Percentiles rank a stretch among this genome's conserved stretches.
Evolutionary conservation across 2,113 vertebrate species (phyloP).

Genomic region (Prinia subflava): DNA sequence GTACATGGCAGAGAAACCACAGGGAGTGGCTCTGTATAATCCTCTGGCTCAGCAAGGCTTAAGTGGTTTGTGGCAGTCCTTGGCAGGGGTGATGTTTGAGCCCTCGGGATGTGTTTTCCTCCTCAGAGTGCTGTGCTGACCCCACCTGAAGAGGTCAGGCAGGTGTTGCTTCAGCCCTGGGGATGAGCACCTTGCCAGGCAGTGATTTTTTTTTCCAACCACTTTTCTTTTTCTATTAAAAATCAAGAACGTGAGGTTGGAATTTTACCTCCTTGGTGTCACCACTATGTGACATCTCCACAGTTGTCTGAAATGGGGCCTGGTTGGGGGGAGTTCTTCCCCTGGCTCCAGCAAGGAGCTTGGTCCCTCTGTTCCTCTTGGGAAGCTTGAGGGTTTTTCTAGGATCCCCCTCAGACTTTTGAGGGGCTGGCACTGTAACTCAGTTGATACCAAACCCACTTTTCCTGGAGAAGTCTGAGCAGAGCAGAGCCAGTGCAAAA

Average conservation of each 20-base stretch:
- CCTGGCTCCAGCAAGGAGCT: not conserved
- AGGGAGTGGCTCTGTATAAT: not conserved
- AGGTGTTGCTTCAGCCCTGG: not conserved
- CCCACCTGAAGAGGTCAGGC: not conserved
- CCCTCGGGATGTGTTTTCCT: not conserved
- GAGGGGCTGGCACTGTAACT: not conserved
- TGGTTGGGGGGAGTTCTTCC: not conserved
- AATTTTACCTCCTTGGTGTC: not conserved
- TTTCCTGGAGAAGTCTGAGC: not conserved
- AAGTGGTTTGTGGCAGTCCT: not conserved
- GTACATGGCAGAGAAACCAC: not conserved
- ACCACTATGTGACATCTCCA: not conserved
- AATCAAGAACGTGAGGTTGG: not conserved
- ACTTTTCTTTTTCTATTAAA: not conserved
- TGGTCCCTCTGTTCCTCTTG: not conserved
- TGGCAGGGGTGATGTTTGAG: not conserved
- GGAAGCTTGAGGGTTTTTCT: not conserved
- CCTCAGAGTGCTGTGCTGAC: not conserved
- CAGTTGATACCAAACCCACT: not conserved
- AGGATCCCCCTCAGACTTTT: not conserved
- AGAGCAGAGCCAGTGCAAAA: not conserved
- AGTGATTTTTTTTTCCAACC: not conserved
- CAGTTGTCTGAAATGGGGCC: not conserved
- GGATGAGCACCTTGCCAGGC: not conserved
- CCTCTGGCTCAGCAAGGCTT: not conserved